Percentiles rank a stretch among this genome's conserved stretches.
phyloP scores from a whole-genome alignment of 2,113 vertebrate genomes.

The Pycnonotus jocosus region DNA sequence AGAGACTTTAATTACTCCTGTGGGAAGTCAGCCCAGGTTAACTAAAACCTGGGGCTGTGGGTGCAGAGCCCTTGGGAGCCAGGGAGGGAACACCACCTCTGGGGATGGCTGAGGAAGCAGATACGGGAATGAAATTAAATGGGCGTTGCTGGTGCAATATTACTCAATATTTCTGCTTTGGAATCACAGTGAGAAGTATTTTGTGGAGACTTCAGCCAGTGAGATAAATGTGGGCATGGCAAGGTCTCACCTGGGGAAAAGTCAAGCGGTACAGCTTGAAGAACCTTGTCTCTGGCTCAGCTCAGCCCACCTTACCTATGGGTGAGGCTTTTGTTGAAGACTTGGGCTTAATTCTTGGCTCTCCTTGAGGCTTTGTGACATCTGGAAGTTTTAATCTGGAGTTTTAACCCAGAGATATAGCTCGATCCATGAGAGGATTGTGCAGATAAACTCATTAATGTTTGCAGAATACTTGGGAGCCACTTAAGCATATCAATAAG shows the following conservation, averaged over 20 bases:
- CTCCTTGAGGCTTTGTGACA: neutral
- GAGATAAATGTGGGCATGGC: neutral
- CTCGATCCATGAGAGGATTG: neutral
- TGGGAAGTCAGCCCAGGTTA: slow-evolving; percentile 56
- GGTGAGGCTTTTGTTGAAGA: neutral
- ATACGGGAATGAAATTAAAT: neutral
- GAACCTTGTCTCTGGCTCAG: neutral
- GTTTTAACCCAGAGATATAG: neutral
- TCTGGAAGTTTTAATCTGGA: neutral
- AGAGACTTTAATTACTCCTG: slow-evolving; percentile 55
- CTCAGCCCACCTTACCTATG: neutral
- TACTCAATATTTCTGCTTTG: neutral
- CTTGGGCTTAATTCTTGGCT: neutral
- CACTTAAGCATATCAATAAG: neutral
- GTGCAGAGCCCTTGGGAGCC: neutral
- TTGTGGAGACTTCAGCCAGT: neutral
- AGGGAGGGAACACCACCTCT: neutral
- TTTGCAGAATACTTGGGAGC: neutral
- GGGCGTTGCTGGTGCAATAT: neutral
- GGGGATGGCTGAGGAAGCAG: neutral
- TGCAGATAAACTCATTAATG: neutral
- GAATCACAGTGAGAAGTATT: neutral
- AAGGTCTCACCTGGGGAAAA: neutral
- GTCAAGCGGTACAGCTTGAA: fast-evolving
- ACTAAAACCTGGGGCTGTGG: slow-evolving; percentile 18